Conservation (phyloP, 2,113 vertebrate species). For the Nesoenas mayeri region DNA sequence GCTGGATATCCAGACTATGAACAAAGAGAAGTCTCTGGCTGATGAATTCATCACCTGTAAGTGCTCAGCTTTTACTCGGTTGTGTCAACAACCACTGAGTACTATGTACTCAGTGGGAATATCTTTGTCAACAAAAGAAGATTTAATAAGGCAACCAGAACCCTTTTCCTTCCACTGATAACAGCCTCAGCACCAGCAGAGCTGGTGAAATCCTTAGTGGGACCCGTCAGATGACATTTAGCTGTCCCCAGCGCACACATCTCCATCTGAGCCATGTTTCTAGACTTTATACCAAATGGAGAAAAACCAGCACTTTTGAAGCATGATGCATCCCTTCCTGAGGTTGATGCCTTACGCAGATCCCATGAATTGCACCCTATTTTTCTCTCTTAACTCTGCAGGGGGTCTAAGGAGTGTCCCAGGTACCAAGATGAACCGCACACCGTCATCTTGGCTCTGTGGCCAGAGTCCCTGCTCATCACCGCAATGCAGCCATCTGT, state of each 20-base stretch:
- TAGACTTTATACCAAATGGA: neutral
- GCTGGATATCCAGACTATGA: neutral
- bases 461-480: neutral
- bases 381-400: neutral
- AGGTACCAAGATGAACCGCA: neutral
- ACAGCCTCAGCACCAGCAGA: neutral
- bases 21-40: neutral
- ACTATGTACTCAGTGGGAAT: neutral
- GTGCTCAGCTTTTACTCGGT: neutral
- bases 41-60: neutral
- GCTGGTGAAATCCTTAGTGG: neutral
- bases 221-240: neutral
- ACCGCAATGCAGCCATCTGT: neutral
- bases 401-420: neutral
- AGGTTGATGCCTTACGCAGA: neutral
- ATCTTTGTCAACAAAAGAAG: neutral
- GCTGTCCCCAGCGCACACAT: neutral
- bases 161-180: neutral
- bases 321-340: neutral
- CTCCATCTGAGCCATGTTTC: neutral
- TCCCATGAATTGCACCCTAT: neutral
- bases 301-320: neutral
- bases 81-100: neutral
- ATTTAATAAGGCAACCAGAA: neutral
- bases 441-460: no score